Percentiles rank a stretch among this genome's conserved stretches.
phyloP scores from a whole-genome alignment of 2,888 invertebrate genomes.

The Trachelus tabidus region DNA sequence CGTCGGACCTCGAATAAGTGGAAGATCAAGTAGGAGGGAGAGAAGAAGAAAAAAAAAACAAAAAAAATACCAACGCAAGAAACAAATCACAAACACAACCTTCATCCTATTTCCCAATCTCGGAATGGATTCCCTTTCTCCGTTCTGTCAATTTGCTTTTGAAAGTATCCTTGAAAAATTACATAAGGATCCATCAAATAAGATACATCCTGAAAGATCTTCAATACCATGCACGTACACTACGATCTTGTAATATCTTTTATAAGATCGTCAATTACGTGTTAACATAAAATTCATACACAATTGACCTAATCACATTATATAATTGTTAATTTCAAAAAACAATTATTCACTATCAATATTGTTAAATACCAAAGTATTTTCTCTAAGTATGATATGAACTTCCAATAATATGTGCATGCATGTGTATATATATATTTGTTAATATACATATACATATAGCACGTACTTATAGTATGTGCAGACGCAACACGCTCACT shows the following conservation, averaged over 20 bases:
- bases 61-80: background rate
- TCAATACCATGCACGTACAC: background rate
- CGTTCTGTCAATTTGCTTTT: background rate
- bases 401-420: background rate
- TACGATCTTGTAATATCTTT: background rate
- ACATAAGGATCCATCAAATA: background rate
- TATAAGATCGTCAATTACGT: background rate
- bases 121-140: background rate
- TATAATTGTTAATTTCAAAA: background rate
- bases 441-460: background rate
- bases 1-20: background rate
- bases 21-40: background rate
- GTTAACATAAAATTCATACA: background rate
- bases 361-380: background rate
- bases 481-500: slow-evolving; percentile 32
- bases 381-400: too few relatives aligned
- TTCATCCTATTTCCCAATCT: background rate
- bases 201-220: background rate
- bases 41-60: background rate
- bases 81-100: background rate
- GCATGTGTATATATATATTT: background rate
- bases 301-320: background rate
- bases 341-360: background rate
- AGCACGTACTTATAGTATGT: background rate
- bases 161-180: background rate